Base-by-base conservation (phyloP, 2,113 vertebrate species). In the Varanus salvator region DNA sequence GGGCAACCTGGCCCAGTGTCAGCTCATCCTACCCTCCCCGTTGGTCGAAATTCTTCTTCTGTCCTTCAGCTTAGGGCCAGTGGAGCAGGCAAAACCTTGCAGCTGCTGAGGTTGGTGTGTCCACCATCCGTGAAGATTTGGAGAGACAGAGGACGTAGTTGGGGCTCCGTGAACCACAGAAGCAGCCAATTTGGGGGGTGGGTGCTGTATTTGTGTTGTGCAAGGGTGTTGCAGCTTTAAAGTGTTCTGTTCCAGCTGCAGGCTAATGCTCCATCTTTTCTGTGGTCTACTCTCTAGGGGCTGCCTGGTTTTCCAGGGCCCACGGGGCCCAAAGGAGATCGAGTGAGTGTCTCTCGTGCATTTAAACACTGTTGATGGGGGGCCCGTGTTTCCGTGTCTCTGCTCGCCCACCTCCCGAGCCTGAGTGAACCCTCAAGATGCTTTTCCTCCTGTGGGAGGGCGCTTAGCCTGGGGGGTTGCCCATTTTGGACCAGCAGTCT, bases 251-350 rank as follows among this genome's bases (percentile, higher is more conserved):
- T 86, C 38, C 31, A 31, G 25, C 9, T 14, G 27, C 8, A 44
- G 27, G 23, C 64, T 85, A 78, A 78, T 1, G 23, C 2, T 50
- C 0, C 3, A 44, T 80, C 31, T 50, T 91, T 91, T 89, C 0
- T 74, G 80, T 92, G 64, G 8, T 5, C 54, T 54, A 7, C 54
- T 86, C 92, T 90, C 4, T 92, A 98, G 98, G 98, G 98, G 29
- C 93, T 89, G 82, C 96, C 95, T 3, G 98, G 98, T 34, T 91
- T 93, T 77, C 90, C 98, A 8, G 98, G 98, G 90, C 94, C 95
- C 50, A 97, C 94, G 0, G 98, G 98, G 25, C 98, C 98, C 15
- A 98, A 98, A 96, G 98, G 98, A 94, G 98, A 98, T 84, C 97
- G 98, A 93, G 98, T 98, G 92, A 97, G 98, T 97, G 93, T 29